Percentiles rank a stretch among this genome's conserved stretches.
These are phyloP conservation scores for Euura saliciscinereae DNA, from an alignment of 1,140 invertebrate species.

Conservation along the genomic window DNA sequence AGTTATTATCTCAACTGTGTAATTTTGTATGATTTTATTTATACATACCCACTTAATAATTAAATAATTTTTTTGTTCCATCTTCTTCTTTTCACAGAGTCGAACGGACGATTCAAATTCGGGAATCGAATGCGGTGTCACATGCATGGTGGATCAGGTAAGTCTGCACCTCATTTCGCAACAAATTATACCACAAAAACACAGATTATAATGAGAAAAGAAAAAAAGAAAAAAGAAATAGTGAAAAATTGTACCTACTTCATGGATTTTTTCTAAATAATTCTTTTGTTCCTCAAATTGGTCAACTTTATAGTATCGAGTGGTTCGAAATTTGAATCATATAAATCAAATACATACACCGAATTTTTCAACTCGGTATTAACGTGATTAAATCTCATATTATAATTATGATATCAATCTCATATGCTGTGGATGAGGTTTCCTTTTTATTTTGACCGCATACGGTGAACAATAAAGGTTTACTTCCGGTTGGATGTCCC, in stretches of 20 bases:
- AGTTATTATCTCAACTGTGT: too few relatives aligned
- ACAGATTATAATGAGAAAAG: too few relatives aligned
- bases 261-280: background rate
- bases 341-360: too few relatives aligned
- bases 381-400: background rate
- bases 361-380: background rate
- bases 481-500: background rate
- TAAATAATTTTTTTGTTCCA: slow-evolving; percentile 18
- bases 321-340: background rate
- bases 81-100: slow-evolving; percentile 63
- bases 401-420: background rate
- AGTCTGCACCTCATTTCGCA: slow-evolving; percentile 16
- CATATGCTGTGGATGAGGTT: background rate
- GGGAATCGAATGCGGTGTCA: slow-evolving; percentile 66
- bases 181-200: too few relatives aligned
- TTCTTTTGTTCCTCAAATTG: background rate
- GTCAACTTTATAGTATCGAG: background rate
- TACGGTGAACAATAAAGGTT: background rate
- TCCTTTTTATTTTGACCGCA: slow-evolving; percentile 5
- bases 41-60: background rate
- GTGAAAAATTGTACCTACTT: background rate
- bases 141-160: slow-evolving; percentile 66
- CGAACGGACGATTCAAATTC: slow-evolving; percentile 66
- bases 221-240: too few relatives aligned
- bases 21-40: too few relatives aligned